Evolutionary conservation across 2,888 invertebrate species (phyloP).

Genomic region (Gandaritis pyraliata): DNA sequence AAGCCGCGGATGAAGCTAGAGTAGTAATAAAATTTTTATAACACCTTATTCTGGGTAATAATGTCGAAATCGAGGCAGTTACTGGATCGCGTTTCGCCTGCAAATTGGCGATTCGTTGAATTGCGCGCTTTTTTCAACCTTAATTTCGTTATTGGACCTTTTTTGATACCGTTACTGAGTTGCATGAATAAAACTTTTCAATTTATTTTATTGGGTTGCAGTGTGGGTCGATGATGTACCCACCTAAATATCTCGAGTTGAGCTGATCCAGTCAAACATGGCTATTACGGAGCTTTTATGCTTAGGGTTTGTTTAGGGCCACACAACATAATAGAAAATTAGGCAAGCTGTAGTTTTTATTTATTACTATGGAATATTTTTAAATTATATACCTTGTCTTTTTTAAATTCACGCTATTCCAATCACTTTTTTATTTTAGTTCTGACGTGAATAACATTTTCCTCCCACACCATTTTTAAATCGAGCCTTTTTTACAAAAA

Average conservation of each 20-base stretch:
- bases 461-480: background rate
- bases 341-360: no score
- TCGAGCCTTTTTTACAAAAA: background rate
- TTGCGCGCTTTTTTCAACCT: conserved; percentile 55
- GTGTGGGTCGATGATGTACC: conserved; percentile 39
- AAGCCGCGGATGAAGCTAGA: conserved; percentile 16
- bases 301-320: background rate
- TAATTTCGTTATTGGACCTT: conserved; percentile 62
- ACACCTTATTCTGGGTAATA: conserved; percentile 65
- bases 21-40: conserved; percentile 58
- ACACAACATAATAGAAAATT: conserved; percentile 1
- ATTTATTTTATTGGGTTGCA: conserved; percentile 44
- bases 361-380: no score
- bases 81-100: conserved; percentile 67
- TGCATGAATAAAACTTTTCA: conserved; percentile 46
- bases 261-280: conserved; percentile 26
- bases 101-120: conserved; percentile 65
- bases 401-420: no score
- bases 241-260: conserved; percentile 25
- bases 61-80: conserved; percentile 60
- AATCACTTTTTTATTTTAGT: background rate
- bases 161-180: conserved; percentile 51
- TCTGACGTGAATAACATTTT: background rate
- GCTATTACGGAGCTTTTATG: conserved; percentile 8
- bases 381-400: no score